Evolutionary conservation across 2,113 vertebrate species (phyloP).

Genomic region (Atractosteus spatula): DNA sequence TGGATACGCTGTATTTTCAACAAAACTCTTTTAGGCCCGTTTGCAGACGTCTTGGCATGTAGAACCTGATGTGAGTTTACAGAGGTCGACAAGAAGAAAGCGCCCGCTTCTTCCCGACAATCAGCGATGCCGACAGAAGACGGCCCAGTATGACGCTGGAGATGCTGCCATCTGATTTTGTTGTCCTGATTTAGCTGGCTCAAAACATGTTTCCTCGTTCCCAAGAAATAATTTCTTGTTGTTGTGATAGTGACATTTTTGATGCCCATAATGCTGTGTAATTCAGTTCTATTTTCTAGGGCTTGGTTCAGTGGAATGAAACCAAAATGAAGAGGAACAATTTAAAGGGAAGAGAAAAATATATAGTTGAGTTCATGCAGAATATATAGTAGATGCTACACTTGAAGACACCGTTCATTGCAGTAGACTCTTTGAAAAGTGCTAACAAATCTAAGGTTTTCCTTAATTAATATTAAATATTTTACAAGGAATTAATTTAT

Average conservation of each 20-base stretch:
- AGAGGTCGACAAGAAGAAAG: neutral
- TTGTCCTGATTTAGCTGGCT: neutral
- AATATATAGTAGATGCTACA: slow-evolving; percentile 11
- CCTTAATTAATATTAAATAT: slow-evolving; percentile 22
- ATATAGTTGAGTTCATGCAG: slow-evolving; percentile 6
- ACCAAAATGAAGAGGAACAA: neutral
- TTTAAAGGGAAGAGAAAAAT: slow-evolving; percentile 1
- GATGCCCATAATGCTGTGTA: no score
- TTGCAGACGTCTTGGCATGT: slow-evolving; percentile 91
- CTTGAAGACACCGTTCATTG: slow-evolving; percentile 12
- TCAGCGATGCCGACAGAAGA: slow-evolving; percentile 12
- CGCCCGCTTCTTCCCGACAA: slow-evolving; percentile 27
- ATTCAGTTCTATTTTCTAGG: no score
- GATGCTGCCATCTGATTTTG: neutral
- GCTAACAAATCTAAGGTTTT: slow-evolving; percentile 20
- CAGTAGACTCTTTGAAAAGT: slow-evolving; percentile 22
- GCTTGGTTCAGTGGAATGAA: neutral
- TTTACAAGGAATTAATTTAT: slow-evolving; percentile 55
- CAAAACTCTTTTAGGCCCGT: slow-evolving; percentile 90
- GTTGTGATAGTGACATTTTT: no score
- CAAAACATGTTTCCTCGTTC: neutral
- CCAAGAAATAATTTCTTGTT: neutral
- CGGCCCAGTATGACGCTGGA: neutral
- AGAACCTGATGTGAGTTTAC: slow-evolving; percentile 70
- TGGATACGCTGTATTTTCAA: slow-evolving; percentile 98